Evolutionary conservation across 2,113 vertebrate species (phyloP).

Genomic region (Apteryx mantelli): DNA sequence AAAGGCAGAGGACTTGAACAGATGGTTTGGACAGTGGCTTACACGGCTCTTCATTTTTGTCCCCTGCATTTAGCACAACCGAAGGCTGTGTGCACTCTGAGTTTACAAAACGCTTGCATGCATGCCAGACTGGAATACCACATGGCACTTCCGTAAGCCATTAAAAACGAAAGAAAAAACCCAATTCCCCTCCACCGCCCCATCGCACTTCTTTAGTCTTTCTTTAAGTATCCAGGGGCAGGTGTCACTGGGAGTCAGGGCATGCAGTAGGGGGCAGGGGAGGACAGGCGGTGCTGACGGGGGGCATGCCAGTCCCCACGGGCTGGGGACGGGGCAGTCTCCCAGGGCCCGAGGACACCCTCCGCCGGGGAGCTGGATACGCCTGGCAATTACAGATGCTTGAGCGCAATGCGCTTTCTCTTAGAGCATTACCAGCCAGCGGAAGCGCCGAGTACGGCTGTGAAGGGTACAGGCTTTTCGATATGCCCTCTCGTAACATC

Average conservation of each 20-base stretch:
- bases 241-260: background rate
- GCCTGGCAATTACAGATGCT: background rate
- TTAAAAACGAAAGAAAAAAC: background rate
- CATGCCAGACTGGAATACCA: background rate
- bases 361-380: background rate
- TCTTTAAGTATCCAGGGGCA: background rate
- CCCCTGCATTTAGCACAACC: slow-evolving; percentile 5
- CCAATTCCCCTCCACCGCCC: background rate
- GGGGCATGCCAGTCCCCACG: background rate
- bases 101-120: slow-evolving; percentile 29
- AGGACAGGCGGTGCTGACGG: background rate
- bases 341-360: background rate
- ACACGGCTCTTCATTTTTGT: slow-evolving; percentile 42
- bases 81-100: background rate
- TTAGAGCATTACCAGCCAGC: background rate
- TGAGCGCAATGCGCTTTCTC: background rate
- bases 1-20: slow-evolving; percentile 59
- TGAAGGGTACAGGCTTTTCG: background rate
- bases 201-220: background rate
- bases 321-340: background rate
- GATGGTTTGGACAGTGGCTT: slow-evolving; percentile 52
- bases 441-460: background rate
- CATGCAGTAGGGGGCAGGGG: background rate
- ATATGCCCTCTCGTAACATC: background rate
- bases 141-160: background rate